Conservation (phyloP, 2,888 invertebrate species). For the Andricus quercusramuli region DNA sequence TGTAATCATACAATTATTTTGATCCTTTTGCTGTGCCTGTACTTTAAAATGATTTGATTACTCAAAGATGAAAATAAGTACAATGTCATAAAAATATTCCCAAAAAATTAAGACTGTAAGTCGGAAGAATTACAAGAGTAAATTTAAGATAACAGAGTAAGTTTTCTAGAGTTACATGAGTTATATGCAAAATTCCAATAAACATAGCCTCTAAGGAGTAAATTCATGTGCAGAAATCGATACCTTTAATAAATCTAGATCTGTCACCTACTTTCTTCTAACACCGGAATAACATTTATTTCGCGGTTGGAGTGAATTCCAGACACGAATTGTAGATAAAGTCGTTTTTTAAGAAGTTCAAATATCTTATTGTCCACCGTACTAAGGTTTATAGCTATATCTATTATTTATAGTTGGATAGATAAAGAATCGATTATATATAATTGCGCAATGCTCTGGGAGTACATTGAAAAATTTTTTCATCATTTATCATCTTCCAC, state of each 20-base stretch:
- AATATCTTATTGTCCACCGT: not conserved
- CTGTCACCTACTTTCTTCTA: not conserved
- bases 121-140: not conserved
- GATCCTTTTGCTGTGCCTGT: not conserved
- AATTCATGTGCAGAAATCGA: conserved; percentile 10
- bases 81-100: not conserved
- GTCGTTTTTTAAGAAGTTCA: not conserved
- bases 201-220: not conserved
- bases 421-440: no score
- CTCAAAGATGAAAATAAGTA: not conserved
- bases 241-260: not conserved
- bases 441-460: no score
- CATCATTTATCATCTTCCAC: no score
- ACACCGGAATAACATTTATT: not conserved
- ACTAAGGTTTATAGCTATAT: no score
- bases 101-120: not conserved
- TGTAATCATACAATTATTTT: no score
- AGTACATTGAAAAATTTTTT: no score
- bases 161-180: not conserved
- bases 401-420: no score
- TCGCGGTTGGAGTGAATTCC: not conserved
- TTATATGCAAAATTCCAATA: not conserved
- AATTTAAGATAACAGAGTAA: not conserved
- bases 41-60: not conserved
- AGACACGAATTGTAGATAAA: not conserved